phyloP scores from a whole-genome alignment of 2,888 invertebrate species.

The Polydesmus complanatus region DNA sequence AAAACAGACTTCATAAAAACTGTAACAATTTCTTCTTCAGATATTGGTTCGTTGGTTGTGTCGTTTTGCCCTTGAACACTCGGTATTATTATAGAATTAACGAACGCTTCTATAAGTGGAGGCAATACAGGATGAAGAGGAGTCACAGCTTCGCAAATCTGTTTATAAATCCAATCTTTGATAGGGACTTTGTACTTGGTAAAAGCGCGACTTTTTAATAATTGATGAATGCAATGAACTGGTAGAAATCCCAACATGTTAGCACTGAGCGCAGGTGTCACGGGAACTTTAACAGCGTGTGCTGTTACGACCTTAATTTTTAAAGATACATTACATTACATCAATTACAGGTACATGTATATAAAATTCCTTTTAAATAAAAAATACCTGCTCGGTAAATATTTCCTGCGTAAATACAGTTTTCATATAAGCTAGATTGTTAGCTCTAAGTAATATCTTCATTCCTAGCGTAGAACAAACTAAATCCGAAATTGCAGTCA shows the following conservation, averaged over 20 bases:
- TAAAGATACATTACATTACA: not conserved
- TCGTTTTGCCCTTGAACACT: slow-evolving; percentile 46
- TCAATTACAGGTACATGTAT: slow-evolving; percentile 5
- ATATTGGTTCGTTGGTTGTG: slow-evolving; percentile 78
- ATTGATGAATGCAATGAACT: slow-evolving; percentile 89
- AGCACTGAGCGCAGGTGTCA: slow-evolving; percentile 74
- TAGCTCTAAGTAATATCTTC: slow-evolving; percentile 77
- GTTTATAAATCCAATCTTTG: slow-evolving; percentile 90
- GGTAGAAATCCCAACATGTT: slow-evolving; percentile 83
- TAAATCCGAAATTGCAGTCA: slow-evolving; percentile 80
- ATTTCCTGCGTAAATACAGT: slow-evolving; percentile 92
- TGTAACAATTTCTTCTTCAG: slow-evolving; percentile 71
- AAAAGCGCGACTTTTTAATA: slow-evolving; percentile 83
- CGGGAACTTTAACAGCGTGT: slow-evolving; percentile 90
- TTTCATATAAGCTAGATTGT: slow-evolving; percentile 74
- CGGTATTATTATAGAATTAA: slow-evolving; percentile 64
- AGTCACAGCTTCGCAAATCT: slow-evolving; percentile 74
- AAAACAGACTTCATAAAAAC: slow-evolving; percentile 46
- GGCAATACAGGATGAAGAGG: slow-evolving; percentile 89
- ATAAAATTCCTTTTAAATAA: not conserved
- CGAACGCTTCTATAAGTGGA: slow-evolving; percentile 83
- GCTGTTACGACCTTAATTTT: slow-evolving; percentile 63
- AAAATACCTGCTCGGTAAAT: slow-evolving; percentile 84
- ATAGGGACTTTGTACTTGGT: slow-evolving; percentile 92
- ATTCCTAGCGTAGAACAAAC: slow-evolving; percentile 89